phyloP scores from a whole-genome alignment of 1,140 invertebrate genomes.

The Himalopsyche phryganea region DNA sequence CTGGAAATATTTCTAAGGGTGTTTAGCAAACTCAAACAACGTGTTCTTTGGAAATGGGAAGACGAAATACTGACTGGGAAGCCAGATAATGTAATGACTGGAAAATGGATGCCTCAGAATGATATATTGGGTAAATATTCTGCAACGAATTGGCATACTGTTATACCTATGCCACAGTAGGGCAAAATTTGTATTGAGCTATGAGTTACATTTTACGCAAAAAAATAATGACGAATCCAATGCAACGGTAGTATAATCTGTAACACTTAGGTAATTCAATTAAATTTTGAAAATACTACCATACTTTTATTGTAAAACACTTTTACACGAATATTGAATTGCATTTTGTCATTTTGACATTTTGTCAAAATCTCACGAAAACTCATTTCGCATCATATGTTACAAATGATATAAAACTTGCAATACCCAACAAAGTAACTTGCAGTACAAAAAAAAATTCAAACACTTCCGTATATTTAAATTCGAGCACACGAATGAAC shows the following conservation, averaged over 20 bases:
- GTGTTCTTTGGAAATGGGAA: constrained; percentile 68
- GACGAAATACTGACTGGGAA: constrained; percentile 50
- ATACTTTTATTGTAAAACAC: no score
- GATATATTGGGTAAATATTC: constrained; percentile 60
- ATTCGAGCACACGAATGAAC: no score
- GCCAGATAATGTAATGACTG: constrained; percentile 59
- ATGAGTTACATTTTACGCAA: constrained; percentile 9
- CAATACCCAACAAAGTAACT: no score
- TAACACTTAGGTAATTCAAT: no score
- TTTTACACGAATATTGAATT: no score
- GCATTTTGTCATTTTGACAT: no score
- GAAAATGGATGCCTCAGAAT: constrained; percentile 68
- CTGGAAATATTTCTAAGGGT: constrained; percentile 52
- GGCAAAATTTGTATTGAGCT: background rate
- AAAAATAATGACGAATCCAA: no score
- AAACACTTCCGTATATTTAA: no score
- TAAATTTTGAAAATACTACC: no score
- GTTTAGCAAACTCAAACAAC: constrained; percentile 55
- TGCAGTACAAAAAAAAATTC: no score
- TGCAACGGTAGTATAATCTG: background rate
- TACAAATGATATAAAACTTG: background rate
- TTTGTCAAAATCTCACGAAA: no score
- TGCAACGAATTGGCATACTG: background rate
- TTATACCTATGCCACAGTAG: background rate
- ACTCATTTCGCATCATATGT: background rate